A percentile compares a stretch with the other conserved stretches of the same genome.
phyloP scores from a whole-genome alignment of 1,140 invertebrate species.

The Atta texana region DNA sequence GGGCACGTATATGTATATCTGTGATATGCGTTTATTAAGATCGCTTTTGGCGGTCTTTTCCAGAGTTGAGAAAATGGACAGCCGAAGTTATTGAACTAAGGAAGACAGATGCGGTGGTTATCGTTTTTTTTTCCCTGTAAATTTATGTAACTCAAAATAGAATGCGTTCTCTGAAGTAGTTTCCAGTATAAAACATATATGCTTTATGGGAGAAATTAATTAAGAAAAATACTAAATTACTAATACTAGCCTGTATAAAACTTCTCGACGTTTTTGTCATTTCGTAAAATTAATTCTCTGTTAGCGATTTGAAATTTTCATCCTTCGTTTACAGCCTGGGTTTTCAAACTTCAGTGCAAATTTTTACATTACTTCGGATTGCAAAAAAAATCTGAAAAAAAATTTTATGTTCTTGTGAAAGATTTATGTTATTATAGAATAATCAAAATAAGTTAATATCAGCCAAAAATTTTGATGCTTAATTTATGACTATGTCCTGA shows the following conservation, averaged over 20 bases:
- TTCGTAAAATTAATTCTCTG: neutral
- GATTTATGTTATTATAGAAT: too few species aligned
- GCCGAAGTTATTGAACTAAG: conserved; percentile 19
- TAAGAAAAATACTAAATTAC: neutral
- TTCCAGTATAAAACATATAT: neutral
- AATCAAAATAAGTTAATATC: too few species aligned
- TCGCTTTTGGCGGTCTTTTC: neutral
- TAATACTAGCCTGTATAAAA: neutral
- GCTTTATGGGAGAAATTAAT: neutral
- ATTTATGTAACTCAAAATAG: conserved; percentile 27
- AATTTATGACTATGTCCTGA: too few species aligned
- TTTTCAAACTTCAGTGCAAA: too few species aligned
- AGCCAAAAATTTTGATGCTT: too few species aligned
- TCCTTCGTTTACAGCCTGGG: too few species aligned
- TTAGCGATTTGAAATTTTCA: too few species aligned
- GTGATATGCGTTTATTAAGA: conserved; percentile 24
- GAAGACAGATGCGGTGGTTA: neutral
- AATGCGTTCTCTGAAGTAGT: neutral
- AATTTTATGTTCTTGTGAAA: too few species aligned
- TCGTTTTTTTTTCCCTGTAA: conserved; percentile 4
- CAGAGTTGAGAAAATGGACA: neutral
- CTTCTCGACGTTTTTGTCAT: neutral
- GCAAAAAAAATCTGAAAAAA: too few species aligned
- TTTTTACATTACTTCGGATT: too few species aligned
- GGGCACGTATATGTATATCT: neutral